A percentile compares a stretch with the other conserved stretches of the same genome.
phyloP scores from a whole-genome alignment of 2,888 invertebrate species.

The Scaptomyza reducta region DNA sequence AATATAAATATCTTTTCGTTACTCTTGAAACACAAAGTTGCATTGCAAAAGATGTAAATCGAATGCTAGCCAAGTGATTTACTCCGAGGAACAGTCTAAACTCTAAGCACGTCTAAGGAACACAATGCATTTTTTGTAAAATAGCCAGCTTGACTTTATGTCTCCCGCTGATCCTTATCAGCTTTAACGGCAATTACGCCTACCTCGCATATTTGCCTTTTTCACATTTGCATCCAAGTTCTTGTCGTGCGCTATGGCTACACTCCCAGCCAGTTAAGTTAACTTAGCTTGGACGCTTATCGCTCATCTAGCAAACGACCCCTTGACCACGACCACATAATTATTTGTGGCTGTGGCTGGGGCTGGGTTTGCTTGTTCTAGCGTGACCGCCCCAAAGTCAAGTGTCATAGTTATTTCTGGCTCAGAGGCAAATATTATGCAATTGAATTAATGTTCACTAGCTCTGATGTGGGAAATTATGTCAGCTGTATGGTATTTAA shows the following conservation, averaged over 20 bases:
- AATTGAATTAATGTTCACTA: constrained; percentile 45
- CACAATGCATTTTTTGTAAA: background rate
- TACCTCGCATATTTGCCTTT: constrained; percentile 19
- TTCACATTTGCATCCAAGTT: constrained; percentile 41
- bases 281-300: constrained; percentile 37
- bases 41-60: background rate
- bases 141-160: constrained; percentile 24
- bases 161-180: constrained; percentile 41
- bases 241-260: constrained; percentile 34
- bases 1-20: background rate
- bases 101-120: background rate
- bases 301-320: constrained; percentile 63
- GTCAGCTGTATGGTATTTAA: constrained; percentile 55
- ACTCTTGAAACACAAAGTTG: background rate
- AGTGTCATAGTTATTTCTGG: constrained; percentile 22
- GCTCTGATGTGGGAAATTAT: constrained; percentile 65
- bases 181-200: constrained; percentile 40
- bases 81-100: background rate
- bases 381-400: constrained; percentile 14
- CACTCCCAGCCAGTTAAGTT: constrained; percentile 23
- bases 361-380: constrained; percentile 7
- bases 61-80: background rate
- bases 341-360: constrained; percentile 17
- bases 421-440: constrained; percentile 28
- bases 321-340: constrained; percentile 53